A percentile compares a stretch with the other conserved stretches of the same genome.
Conservation (phyloP, 2,113 vertebrate species). For the Gymnarchus niloticus region DNA sequence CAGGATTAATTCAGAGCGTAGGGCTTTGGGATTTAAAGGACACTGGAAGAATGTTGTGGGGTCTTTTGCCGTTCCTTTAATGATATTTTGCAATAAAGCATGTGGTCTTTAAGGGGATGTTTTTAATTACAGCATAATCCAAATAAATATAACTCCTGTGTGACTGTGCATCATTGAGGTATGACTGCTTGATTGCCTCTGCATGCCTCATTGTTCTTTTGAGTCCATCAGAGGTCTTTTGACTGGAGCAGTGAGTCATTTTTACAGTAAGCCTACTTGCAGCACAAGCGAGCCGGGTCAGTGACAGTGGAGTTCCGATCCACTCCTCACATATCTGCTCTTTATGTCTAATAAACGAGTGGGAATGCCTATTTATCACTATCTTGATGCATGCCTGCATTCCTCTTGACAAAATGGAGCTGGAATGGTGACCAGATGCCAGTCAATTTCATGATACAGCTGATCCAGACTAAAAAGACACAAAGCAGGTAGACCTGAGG, state of each 20-base stretch:
- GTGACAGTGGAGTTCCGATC: neutral
- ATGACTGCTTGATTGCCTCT: neutral
- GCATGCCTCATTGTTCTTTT: neutral
- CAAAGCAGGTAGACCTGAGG: neutral
- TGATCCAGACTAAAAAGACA: neutral
- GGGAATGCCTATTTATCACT: neutral
- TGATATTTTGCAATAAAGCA: neutral
- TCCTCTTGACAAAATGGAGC: neutral
- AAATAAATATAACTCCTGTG: neutral
- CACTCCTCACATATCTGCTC: neutral
- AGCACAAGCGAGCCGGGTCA: neutral
- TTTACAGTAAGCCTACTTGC: neutral
- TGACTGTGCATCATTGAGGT: neutral
- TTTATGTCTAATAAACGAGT: neutral
- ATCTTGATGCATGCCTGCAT: neutral
- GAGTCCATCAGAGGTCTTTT: neutral
- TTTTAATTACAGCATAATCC: neutral
- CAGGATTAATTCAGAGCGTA: neutral
- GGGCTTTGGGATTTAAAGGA: neutral
- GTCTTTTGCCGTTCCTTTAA: neutral
- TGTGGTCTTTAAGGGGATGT: neutral
- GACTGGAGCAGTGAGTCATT: neutral
- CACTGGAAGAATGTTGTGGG: neutral
- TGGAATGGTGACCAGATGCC: conserved; percentile 5
- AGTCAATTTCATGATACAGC: neutral